Base-by-base conservation (phyloP, 1,140 invertebrate genomes). In the Cephus cinctus region DNA sequence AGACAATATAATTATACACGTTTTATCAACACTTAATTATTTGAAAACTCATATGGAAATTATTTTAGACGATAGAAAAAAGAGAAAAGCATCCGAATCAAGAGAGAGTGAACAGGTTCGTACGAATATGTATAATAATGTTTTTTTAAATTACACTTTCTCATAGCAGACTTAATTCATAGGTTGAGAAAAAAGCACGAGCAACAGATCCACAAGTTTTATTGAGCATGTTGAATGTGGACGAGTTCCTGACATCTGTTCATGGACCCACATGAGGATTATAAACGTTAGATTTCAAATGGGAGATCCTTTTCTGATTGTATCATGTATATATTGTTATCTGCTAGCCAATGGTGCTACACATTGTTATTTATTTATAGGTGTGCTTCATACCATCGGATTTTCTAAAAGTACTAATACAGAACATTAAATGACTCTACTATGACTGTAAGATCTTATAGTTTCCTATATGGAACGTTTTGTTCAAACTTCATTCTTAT, bases 201-300 rank as follows among this genome's bases (percentile, higher is more conserved):
- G 41, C 43, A 27, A 51, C 47, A n/a, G 55, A 69, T 47, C 66
- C 66, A 0, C 56, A 57, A 45, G 19, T 31, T 12, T 34, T 70
- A 27, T 35, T 71, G 5, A 69, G 35, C 15, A 64, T 61, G 42
- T 40, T 71, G 19, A 47, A 63, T 35, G 52, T 71, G 6, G 61
- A 71, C 34, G 54, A 67, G 36, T 65, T 71, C 46, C 48, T 71
- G 16, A 60, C 56, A 9, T 54, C 50, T 4, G 65, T 71, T 38
- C 69, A 71, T 36, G 65, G 65, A 41, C 61, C 62, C 25, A 54
- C 36, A n/a, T 63, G 30, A 56, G 9, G 22, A 19, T 27, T 6
- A n/a, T n/a, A 27, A 27, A 27, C 6, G 25, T 27, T 6, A 27
- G 6, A 6, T 27, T 27, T 27, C 25, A n/a, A 27, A 11, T 11